A percentile compares a stretch with the other conserved stretches of the same genome.
These are phyloP conservation scores for Crocodylus rhombifer DNA, from an alignment of 2,797 vertebrate species.

Conservation along the genomic window DNA sequence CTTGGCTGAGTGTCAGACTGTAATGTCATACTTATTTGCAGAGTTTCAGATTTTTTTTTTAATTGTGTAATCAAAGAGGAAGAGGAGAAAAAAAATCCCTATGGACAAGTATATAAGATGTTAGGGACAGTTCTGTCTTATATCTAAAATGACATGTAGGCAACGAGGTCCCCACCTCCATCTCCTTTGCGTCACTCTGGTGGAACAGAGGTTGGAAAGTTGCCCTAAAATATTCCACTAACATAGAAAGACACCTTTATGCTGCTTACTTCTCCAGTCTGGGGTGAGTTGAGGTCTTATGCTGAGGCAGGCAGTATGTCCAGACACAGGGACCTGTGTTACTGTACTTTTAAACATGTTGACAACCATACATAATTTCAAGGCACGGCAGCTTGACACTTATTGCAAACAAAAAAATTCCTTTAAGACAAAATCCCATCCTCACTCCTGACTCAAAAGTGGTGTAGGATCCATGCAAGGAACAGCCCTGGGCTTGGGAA, in stretches of 20 bases:
- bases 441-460: background rate
- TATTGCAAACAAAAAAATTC: background rate
- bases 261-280: background rate
- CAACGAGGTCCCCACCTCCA: background rate
- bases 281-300: background rate
- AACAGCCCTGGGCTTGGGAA: fast-evolving
- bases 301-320: background rate
- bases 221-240: too few species aligned
- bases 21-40: background rate
- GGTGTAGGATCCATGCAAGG: fast-evolving
- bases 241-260: background rate
- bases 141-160: background rate
- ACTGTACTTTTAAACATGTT: background rate
- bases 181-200: background rate
- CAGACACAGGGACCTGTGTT: background rate
- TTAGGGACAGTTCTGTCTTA: background rate
- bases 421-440: background rate
- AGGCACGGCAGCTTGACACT: background rate
- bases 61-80: background rate
- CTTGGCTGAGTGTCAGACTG: background rate
- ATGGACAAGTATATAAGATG: background rate
- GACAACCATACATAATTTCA: background rate
- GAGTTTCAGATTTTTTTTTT: background rate
- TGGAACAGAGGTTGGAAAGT: background rate
- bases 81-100: background rate